Evolutionary conservation across 2,113 vertebrate genomes (phyloP).

Genomic region (Odocoileus hemionus): DNA sequence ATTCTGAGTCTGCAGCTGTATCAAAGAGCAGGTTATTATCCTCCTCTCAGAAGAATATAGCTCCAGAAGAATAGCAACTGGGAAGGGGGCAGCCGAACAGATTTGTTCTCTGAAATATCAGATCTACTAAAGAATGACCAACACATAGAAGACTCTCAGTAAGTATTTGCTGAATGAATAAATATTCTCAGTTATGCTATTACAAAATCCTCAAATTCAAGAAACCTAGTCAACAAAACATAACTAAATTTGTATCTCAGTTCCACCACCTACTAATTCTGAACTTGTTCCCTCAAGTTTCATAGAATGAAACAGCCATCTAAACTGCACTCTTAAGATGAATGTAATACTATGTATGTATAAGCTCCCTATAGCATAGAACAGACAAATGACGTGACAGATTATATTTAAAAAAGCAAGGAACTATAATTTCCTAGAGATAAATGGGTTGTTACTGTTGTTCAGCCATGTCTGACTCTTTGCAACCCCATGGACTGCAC

Average conservation of each 20-base stretch:
- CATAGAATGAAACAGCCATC: not conserved
- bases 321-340: not conserved
- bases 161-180: not conserved
- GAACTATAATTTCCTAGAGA: not conserved
- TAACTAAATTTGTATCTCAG: not conserved
- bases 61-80: not conserved
- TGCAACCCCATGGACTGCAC: not conserved
- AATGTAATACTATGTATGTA: not conserved
- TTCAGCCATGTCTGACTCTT: not conserved
- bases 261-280: not conserved
- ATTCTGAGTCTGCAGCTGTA: not conserved
- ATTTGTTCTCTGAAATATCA: not conserved
- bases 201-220: not conserved
- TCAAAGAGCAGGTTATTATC: not conserved
- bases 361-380: not conserved
- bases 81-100: not conserved
- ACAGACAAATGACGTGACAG: not conserved
- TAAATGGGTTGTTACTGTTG: not conserved
- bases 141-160: not conserved
- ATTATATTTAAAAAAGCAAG: not conserved
- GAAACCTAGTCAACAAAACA: not conserved
- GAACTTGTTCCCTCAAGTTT: not conserved
- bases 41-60: not conserved
- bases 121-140: not conserved
- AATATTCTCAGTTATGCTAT: not conserved